Evolutionary conservation across 53 echinoderm and acorn worm genomes (phyloP).

Genomic region (Holothuria scabra): DNA sequence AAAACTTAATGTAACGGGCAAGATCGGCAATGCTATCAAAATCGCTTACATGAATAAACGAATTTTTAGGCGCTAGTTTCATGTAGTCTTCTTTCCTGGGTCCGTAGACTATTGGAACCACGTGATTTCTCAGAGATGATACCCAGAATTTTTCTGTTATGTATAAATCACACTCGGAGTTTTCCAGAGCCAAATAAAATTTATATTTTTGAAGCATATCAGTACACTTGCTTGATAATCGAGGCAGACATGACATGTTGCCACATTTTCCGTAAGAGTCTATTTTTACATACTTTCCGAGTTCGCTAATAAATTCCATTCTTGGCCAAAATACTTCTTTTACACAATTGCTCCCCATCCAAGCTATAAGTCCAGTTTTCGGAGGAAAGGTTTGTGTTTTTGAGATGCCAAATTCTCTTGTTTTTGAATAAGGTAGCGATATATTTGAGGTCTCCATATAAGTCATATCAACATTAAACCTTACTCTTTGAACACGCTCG

Average conservation of each 20-base stretch:
- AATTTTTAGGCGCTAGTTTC: constrained; percentile 74
- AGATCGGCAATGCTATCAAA: constrained; percentile 66
- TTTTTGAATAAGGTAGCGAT: constrained; percentile 67
- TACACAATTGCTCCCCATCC: constrained; percentile 87
- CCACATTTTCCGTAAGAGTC: constrained; percentile 81
- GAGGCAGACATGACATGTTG: constrained; percentile 72
- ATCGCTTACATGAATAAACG: constrained; percentile 82
- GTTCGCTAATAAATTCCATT: constrained; percentile 70
- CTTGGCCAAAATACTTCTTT: constrained; percentile 91
- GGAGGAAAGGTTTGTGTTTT: constrained; percentile 48
- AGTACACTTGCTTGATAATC: constrained; percentile 64
- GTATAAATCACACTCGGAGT: constrained; percentile 81
- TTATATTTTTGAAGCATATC: constrained; percentile 71
- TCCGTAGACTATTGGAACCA: constrained; percentile 86
- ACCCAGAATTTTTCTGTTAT: constrained; percentile 86
- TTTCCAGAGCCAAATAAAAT: constrained; percentile 83
- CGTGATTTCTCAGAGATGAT: constrained; percentile 62
- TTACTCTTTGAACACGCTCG: constrained; percentile 35
- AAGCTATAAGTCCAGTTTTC: constrained; percentile 72
- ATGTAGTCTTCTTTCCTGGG: constrained; percentile 65
- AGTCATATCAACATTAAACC: constrained; percentile 72
- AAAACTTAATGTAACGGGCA: constrained; percentile 61
- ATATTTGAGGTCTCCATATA: constrained; percentile 69
- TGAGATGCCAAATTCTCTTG: not conserved
- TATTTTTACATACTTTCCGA: constrained; percentile 63